Evolutionary conservation across 2,113 vertebrate genomes (phyloP).

Genomic region (Diadophis punctatus): DNA sequence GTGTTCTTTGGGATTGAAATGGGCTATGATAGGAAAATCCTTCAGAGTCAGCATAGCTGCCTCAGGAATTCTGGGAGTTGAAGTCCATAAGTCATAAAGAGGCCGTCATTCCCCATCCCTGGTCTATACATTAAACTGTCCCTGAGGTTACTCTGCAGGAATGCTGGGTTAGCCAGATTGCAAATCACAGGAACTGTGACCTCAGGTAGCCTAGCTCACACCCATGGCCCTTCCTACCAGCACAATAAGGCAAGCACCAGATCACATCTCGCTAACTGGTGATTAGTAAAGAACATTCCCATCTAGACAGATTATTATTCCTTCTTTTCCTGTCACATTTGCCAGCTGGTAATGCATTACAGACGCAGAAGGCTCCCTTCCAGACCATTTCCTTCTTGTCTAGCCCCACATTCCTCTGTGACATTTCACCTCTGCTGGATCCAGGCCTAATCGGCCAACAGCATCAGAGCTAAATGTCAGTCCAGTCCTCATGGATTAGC

Average conservation of each 20-base stretch:
- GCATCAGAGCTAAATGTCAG: neutral
- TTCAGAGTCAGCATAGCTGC: neutral
- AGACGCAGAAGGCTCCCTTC: neutral
- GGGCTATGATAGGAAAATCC: neutral
- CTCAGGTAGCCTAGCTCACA: neutral
- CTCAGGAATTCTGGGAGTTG: neutral
- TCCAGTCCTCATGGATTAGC: neutral
- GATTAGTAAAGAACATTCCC: slow-evolving; percentile 2
- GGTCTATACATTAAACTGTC: neutral
- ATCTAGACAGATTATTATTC: neutral
- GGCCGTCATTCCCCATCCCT: neutral
- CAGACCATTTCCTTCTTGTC: neutral
- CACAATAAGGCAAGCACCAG: neutral
- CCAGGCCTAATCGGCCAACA: neutral
- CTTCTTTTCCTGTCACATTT: neutral
- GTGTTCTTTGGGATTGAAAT: neutral
- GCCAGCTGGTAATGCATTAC: neutral
- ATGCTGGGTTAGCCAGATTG: neutral
- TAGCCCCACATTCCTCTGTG: neutral
- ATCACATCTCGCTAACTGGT: neutral
- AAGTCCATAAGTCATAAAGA: neutral
- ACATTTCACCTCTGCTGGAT: neutral
- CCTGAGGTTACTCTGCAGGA: neutral
- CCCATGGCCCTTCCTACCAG: neutral
- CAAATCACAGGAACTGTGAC: neutral